Conservation (phyloP, 1,140 invertebrate species). For the Plectus sambesii region DNA sequence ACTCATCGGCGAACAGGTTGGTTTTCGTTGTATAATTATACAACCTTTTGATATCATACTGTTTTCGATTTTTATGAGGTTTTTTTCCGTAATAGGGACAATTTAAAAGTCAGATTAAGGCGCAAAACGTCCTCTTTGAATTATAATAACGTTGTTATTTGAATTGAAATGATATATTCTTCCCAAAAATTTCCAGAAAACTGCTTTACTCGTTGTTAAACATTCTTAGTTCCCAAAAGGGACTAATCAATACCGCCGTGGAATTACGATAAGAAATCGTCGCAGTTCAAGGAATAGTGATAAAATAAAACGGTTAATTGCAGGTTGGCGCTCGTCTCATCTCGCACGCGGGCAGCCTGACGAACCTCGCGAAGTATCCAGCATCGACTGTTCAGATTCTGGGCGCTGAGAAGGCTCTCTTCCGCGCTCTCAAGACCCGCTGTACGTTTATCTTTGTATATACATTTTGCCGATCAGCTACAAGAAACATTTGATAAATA, state of each 20-base stretch:
- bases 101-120: conserved; percentile 12
- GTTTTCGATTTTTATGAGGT: not conserved
- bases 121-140: no score
- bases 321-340: conserved; percentile 90
- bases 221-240: conserved; percentile 6
- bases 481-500: no score
- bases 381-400: conserved; percentile 97
- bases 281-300: not conserved
- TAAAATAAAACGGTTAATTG: conserved; percentile 8
- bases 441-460: no score
- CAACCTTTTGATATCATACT: conserved; percentile 2
- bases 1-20: conserved; percentile 78
- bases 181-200: no score
- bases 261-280: no score
- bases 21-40: no score
- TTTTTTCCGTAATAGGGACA: conserved; percentile 14
- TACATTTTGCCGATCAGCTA: no score
- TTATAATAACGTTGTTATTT: no score
- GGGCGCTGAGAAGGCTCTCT: conserved; percentile 94
- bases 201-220: conserved; percentile 12
- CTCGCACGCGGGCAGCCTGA: conserved; percentile 87
- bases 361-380: conserved; percentile 94
- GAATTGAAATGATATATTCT: no score
- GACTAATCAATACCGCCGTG: not conserved
- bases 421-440: conserved; percentile 52